Base-by-base conservation (phyloP, 2,888 invertebrate genomes). In the Branchinecta sandiegonensis region DNA sequence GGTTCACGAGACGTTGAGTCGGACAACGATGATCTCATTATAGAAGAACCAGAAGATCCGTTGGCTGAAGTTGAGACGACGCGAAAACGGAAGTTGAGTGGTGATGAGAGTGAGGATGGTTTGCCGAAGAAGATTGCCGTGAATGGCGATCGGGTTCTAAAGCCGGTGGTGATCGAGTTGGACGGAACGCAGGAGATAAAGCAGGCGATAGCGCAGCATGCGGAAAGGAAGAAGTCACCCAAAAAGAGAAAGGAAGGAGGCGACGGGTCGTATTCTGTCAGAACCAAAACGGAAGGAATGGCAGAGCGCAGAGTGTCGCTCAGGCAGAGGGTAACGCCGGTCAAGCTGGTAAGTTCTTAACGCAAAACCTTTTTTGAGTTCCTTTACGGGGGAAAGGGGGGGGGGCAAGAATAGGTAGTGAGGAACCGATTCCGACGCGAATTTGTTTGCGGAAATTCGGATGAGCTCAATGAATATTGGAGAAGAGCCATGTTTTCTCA, bases 121-220 rank as follows among this genome's bases (percentile, higher is more conserved):
- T 9, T 23, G 23, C 63, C 63, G 1, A 23, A 56, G 63, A 56
- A n/a, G 23, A 37, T 37, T 6, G 23, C 63, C 23, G n/a, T 56
- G 23, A 56, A 56, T 56, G 63, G 63, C 10, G 63, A 56, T 17
- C 63, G 63, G 8, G 23, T 56, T 17, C 23, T 23, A 56, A 56
- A 56, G 63, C 63, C 63, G 23, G 63, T 56, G n/a, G 63, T 56
- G 63, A 56, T 56, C 10, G 63, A 56, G 23, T 56, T 56, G 10
- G 63, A 56, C 10, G 63, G 63, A n/a, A 56, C 63, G n/a, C 63
- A 56, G 23, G 63, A 56, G 23, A 56, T 56, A 10, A 56, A 56
- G 23, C 63, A 56, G 23, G 63, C 63, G n/a, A 56, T 56, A 17
- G 63, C 63, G n/a, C 63, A 56, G 63, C 63, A 56, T 10, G 23